Conservation (phyloP, 2,113 vertebrate species). For the Pelusios castaneus region DNA sequence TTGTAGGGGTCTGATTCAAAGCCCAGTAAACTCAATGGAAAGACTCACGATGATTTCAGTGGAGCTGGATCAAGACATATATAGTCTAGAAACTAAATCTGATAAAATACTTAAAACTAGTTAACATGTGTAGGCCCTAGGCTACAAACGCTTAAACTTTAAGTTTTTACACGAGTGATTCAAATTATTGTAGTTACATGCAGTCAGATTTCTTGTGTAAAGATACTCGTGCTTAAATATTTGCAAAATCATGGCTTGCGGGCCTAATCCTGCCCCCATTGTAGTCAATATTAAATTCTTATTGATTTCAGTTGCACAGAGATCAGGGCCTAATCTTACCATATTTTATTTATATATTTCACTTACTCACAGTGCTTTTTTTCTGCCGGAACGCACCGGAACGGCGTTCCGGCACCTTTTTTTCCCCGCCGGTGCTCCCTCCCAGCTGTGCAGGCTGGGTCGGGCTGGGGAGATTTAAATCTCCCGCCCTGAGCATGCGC, state of each 20-base stretch:
- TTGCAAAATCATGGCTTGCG: not conserved
- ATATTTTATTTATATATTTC: not conserved
- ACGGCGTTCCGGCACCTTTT: too few relatives aligned
- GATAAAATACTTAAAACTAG: not conserved
- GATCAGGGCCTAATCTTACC: not conserved
- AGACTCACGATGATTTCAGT: not conserved
- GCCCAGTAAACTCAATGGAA: not conserved
- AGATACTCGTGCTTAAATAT: not conserved
- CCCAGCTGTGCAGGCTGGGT: too few relatives aligned
- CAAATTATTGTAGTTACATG: not conserved
- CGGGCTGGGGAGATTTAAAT: too few relatives aligned
- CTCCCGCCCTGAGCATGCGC: too few relatives aligned
- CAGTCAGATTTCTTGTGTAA: not conserved
- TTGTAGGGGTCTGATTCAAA: not conserved
- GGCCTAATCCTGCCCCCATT: not conserved
- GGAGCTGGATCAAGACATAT: not conserved
- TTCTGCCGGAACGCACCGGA: too few relatives aligned
- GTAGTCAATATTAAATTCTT: not conserved
- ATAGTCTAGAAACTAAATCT: not conserved
- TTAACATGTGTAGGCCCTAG: not conserved
- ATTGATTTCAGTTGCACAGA: not conserved
- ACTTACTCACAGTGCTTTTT: too few relatives aligned
- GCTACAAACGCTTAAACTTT: not conserved
- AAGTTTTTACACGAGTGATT: not conserved
- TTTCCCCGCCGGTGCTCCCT: too few relatives aligned